Evolutionary conservation across 2,888 invertebrate species (phyloP).

Genomic region (Conistra vaccinii): DNA sequence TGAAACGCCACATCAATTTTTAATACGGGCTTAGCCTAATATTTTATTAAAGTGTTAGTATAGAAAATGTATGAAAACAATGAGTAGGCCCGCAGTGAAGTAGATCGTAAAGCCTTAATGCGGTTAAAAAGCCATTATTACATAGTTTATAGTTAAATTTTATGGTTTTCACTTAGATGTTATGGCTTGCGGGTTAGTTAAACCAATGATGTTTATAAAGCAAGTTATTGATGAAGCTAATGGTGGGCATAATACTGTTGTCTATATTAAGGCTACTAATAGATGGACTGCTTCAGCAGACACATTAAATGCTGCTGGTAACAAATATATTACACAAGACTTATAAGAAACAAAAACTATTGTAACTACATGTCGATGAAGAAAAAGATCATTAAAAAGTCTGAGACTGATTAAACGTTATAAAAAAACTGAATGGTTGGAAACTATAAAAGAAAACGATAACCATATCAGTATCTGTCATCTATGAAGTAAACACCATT

Average conservation of each 20-base stretch:
- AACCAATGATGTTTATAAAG: constrained; percentile 13
- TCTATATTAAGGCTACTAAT: background rate
- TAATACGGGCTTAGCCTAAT: constrained; percentile 47
- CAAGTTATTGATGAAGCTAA: background rate
- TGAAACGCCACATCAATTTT: constrained; percentile 57
- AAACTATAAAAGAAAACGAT: background rate
- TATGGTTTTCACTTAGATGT: constrained; percentile 53
- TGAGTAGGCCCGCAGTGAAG: constrained; percentile 38
- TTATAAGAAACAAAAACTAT: background rate
- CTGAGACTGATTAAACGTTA: background rate
- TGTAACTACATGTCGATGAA: background rate
- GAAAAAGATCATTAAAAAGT: background rate
- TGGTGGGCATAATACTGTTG: background rate
- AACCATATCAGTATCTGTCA: background rate
- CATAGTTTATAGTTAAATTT: constrained; percentile 54
- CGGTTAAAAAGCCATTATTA: constrained; percentile 57
- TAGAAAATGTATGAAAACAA: constrained; percentile 41
- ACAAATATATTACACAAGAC: background rate
- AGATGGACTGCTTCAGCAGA: background rate
- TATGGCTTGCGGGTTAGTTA: constrained; percentile 24
- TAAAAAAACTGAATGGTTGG: background rate
- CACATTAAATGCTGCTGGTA: background rate
- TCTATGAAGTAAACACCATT: background rate
- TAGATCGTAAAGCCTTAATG: constrained; percentile 56
- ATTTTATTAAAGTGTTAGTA: constrained; percentile 54